Evolutionary conservation across 2,888 invertebrate genomes (phyloP), one percentile per base, ranked within the genome.

Genomic region (Spodoptera littoralis): DNA sequence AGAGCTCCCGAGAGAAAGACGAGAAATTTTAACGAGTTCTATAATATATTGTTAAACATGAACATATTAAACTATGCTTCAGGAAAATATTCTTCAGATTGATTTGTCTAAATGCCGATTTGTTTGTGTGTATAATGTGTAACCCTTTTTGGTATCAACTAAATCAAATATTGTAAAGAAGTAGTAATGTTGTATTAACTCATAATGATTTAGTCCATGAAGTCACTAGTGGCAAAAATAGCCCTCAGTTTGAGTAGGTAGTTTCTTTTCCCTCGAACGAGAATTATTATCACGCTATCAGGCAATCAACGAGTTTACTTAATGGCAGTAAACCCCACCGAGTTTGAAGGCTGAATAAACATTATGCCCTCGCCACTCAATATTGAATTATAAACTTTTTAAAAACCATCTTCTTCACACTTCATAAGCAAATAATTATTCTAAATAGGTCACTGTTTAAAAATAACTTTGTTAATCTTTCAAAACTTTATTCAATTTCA

Each of bases 261-360:
- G 36, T 36, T 9, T 36, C 49, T 56, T 53, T 48, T 54, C 46
- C 41, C 49, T 44, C 57, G 52, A 51, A 45, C 30, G n/a, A 30
- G 43, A 50, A 45, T 55, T 44, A 48, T 44, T 47, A 64, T 60
- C 76, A 73, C 72, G 76, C 72, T 65, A 73, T 65, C 66, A 49
- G 47, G 66, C 58, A 61, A 76, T 73, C 60, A 73, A 58, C 76
- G 42, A 53, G 67, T 71, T 53, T 56, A 42, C 72, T 18, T 71
- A 71, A 75, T 76, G 65, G 41, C 50, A 45, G 47, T 47, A n/a
- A 9, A 9, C 45, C 51, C 49, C 3, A 44, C 27, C 27, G 12
- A 57, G 22, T 18, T 12, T 24, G 50, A 57, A 75, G 50, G 53
- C 54, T 54, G 48, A 51, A 57, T n/a, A 64, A 49, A 75, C 46